Conservation (phyloP, 2,113 vertebrate species). For the Symphodus melops region DNA sequence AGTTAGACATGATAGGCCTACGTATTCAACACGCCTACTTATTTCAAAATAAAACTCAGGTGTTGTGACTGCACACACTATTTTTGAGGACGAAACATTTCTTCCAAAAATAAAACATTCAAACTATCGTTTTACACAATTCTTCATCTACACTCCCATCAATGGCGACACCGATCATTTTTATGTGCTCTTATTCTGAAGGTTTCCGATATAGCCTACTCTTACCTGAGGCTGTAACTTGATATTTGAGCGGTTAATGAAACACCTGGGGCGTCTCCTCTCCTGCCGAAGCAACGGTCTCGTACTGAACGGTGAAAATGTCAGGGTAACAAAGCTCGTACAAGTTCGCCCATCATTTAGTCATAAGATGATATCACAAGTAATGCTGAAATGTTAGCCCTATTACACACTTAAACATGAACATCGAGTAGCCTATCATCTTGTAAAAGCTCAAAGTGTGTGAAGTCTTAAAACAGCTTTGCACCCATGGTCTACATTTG, state of each 20-base stretch:
- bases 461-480: too few species aligned
- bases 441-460: too few species aligned
- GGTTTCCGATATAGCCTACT: neutral
- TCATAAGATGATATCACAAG: too few species aligned
- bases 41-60: slow-evolving; percentile 27
- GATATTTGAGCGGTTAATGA: slow-evolving; percentile 4
- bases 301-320: too few species aligned
- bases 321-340: too few species aligned
- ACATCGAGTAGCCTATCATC: too few species aligned
- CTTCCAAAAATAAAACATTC: neutral
- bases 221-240: neutral
- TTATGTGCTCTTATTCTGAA: slow-evolving; percentile 37
- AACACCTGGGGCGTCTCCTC: slow-evolving; percentile 39
- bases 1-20: neutral
- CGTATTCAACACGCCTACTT: rapidly evolving
- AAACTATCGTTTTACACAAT: neutral
- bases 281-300: neutral
- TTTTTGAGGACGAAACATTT: neutral
- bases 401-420: too few species aligned
- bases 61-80: rapidly evolving
- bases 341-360: too few species aligned
- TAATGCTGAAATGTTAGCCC: too few species aligned
- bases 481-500: neutral
- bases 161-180: rapidly evolving
- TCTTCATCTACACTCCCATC: neutral